These are phyloP conservation scores for Drosophila mettleri DNA, from an alignment of 2,888 invertebrate genomes.

Conservation along the genomic window DNA sequence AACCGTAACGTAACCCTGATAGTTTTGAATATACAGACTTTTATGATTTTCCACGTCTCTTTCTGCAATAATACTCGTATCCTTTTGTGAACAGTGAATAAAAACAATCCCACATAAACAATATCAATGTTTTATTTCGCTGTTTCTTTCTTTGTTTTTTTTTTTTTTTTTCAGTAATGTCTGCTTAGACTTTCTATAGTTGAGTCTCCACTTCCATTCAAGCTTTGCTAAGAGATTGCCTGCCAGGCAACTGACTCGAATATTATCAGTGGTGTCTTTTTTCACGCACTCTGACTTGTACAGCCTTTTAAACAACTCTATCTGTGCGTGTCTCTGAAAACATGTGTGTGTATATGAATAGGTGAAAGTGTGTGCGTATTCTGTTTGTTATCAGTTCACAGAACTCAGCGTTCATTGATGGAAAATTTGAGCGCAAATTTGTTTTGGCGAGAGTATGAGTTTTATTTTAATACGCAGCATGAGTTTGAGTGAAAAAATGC, in stretches of 20 bases:
- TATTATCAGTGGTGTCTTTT: constrained; percentile 48
- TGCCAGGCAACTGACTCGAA: background rate
- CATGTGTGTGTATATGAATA: constrained; percentile 16
- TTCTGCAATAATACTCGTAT: no score
- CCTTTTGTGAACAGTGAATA: no score
- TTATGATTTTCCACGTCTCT: no score
- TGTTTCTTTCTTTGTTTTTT: background rate
- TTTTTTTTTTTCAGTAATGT: background rate
- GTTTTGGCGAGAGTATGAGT: constrained; percentile 34
- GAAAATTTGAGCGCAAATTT: constrained; percentile 63
- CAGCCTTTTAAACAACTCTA: constrained; percentile 60
- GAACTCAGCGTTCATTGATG: constrained; percentile 72
- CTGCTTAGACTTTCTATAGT: no score
- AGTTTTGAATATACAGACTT: no score
- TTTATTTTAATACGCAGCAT: constrained; percentile 28
- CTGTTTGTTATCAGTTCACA: constrained; percentile 68
- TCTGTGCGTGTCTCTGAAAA: constrained; percentile 26
- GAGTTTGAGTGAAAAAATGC: constrained; percentile 54
- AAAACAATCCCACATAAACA: no score
- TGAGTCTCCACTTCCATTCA: background rate
- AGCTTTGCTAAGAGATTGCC: background rate
- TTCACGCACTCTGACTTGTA: constrained; percentile 36
- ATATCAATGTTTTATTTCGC: no score
- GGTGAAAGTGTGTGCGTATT: constrained; percentile 18
- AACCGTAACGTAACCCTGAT: no score